A percentile compares a stretch with the other conserved stretches of the same genome.
phyloP scores from a whole-genome alignment of 2,113 vertebrate genomes.

The human region DNA sequence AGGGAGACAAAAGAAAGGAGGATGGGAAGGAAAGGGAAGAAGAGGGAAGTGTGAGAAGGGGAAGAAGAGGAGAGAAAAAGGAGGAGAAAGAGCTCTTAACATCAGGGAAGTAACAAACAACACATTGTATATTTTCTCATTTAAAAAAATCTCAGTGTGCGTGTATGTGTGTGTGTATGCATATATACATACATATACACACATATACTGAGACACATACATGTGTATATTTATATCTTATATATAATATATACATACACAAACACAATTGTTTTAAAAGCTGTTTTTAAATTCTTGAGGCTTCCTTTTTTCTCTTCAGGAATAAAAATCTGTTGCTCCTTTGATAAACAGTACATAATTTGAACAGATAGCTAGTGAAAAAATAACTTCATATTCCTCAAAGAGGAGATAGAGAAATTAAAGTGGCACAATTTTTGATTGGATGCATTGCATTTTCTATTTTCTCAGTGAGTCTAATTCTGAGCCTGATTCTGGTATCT shows the following conservation, averaged over 20 bases:
- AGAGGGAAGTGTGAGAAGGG: neutral
- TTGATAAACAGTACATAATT: neutral
- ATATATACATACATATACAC: too few species aligned
- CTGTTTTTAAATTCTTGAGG: neutral
- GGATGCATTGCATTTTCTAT: neutral
- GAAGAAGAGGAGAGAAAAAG: too few species aligned
- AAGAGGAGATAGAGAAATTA: neutral
- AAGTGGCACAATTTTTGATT: neutral
- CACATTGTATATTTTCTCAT: neutral
- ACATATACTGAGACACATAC: too few species aligned
- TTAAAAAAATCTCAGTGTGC: neutral
- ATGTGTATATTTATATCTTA: too few species aligned
- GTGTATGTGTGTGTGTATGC: neutral
- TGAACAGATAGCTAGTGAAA: neutral
- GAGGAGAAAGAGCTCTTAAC: neutral
- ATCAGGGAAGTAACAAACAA: neutral
- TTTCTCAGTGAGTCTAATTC: neutral
- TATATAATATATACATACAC: too few species aligned
- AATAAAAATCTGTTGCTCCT: neutral
- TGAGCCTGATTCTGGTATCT: neutral
- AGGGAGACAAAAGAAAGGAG: neutral
- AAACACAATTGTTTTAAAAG: neutral
- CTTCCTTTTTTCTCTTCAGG: neutral
- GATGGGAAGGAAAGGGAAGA: neutral
- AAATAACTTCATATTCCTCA: neutral